These are phyloP conservation scores for Cacoxenus indagator DNA, from an alignment of 2,888 invertebrate genomes.

Conservation along the genomic window DNA sequence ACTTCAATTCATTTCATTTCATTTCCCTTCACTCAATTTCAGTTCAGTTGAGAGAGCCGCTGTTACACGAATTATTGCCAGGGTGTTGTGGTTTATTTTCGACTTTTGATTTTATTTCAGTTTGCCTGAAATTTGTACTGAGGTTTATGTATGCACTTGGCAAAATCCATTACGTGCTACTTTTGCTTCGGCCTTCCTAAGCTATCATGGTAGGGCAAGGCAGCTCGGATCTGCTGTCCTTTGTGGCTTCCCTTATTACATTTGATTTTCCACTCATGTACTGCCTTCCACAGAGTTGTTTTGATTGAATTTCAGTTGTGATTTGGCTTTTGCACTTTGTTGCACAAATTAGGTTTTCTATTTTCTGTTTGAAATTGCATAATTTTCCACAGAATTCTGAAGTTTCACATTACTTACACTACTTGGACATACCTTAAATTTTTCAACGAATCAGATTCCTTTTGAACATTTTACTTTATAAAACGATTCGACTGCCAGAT, in stretches of 20 bases:
- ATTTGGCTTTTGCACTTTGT: not conserved
- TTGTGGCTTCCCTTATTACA: not conserved
- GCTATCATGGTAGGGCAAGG: too few species aligned
- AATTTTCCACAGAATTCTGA: too few species aligned
- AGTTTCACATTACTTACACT: too few species aligned
- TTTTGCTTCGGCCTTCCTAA: not conserved
- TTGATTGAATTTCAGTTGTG: not conserved
- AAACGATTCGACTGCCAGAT: too few species aligned
- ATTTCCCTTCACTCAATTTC: not conserved
- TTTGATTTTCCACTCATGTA: not conserved
- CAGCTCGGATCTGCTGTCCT: too few species aligned
- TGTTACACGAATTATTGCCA: conserved; percentile 3
- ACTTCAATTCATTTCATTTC: conserved; percentile 3
- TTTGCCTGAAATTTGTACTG: not conserved
- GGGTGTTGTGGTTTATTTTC: conserved; percentile 7
- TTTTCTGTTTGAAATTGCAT: too few species aligned
- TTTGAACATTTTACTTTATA: too few species aligned
- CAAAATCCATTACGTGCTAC: not conserved
- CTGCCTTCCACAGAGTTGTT: not conserved
- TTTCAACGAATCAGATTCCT: too few species aligned
- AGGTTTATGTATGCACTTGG: not conserved
- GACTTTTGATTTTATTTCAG: not conserved
- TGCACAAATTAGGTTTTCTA: not conserved
- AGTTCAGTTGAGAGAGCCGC: not conserved
- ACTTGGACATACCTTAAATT: too few species aligned